Evolutionary conservation across 2,797 vertebrate genomes (phyloP).

Genomic region (Dromococcyx pavoninus): DNA sequence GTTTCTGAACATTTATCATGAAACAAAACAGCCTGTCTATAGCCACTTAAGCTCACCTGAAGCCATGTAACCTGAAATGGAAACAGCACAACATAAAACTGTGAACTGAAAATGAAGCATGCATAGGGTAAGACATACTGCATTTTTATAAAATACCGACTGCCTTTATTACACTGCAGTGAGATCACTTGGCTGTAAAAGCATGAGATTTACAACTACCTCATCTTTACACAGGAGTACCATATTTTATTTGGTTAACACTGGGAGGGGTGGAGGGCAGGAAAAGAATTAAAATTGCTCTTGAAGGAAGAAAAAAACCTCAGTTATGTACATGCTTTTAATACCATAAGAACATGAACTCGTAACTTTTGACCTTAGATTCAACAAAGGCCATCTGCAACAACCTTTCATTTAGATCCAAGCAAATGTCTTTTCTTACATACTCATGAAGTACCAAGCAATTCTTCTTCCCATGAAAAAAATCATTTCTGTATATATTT

Average conservation of each 20-base stretch:
- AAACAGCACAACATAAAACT: neutral
- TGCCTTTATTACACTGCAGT: neutral
- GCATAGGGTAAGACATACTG: neutral
- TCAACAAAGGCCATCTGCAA: neutral
- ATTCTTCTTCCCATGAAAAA: neutral
- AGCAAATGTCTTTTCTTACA: neutral
- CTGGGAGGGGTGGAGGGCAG: no score
- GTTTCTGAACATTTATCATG: neutral
- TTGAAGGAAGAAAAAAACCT: neutral
- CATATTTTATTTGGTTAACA: neutral
- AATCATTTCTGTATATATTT: neutral
- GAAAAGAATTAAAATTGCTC: neutral
- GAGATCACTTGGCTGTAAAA: slow-evolving; percentile 18
- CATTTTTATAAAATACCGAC: neutral
- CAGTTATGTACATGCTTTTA: neutral
- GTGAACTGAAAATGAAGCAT: neutral
- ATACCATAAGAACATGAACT: neutral
- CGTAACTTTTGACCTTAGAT: neutral
- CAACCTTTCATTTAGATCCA: neutral
- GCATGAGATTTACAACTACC: neutral
- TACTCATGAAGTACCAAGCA: neutral
- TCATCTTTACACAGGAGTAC: neutral
- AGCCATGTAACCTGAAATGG: neutral
- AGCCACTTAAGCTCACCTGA: neutral
- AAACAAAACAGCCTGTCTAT: neutral